A percentile compares a stretch with the other conserved stretches of the same genome.
Evolutionary conservation across 2,888 invertebrate genomes (phyloP).

Genomic region (Perdita meconis): DNA sequence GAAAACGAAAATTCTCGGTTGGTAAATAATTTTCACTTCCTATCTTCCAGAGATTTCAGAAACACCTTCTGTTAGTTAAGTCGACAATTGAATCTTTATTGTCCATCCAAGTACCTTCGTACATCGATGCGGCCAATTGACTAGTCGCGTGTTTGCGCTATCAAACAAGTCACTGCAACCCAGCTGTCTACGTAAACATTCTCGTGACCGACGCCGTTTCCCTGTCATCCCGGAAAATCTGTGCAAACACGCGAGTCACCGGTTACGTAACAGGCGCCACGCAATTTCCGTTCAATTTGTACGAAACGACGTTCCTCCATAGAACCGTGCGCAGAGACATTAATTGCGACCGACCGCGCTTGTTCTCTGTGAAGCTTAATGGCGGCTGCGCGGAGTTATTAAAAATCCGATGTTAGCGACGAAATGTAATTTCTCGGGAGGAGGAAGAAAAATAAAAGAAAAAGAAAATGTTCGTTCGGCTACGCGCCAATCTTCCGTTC

Average conservation of each 20-base stretch:
- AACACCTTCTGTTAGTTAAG: too few species aligned
- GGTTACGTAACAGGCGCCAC: constrained; percentile 13
- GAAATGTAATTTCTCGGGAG: constrained; percentile 18
- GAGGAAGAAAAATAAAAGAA: too few species aligned
- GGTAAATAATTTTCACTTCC: too few species aligned
- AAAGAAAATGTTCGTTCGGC: constrained; percentile 1
- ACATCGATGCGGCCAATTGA: background rate
- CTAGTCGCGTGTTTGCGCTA: background rate
- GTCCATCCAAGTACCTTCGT: too few species aligned
- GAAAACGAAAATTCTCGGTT: too few species aligned
- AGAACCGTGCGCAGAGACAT: background rate
- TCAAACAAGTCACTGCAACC: background rate
- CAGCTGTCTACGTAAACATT: background rate
- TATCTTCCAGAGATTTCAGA: too few species aligned
- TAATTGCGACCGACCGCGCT: constrained; percentile 27
- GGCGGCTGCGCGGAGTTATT: constrained; percentile 12
- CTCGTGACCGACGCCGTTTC: background rate
- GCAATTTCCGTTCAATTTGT: constrained; percentile 32
- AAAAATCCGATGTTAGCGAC: constrained; percentile 19
- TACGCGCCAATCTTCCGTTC: background rate
- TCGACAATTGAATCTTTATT: too few species aligned
- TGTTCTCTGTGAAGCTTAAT: constrained; percentile 15
- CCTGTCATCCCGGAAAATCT: background rate
- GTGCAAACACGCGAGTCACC: background rate
- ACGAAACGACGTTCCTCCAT: background rate